Base-by-base conservation (phyloP, 2,888 invertebrate genomes). In the Agapostemon virescens region DNA sequence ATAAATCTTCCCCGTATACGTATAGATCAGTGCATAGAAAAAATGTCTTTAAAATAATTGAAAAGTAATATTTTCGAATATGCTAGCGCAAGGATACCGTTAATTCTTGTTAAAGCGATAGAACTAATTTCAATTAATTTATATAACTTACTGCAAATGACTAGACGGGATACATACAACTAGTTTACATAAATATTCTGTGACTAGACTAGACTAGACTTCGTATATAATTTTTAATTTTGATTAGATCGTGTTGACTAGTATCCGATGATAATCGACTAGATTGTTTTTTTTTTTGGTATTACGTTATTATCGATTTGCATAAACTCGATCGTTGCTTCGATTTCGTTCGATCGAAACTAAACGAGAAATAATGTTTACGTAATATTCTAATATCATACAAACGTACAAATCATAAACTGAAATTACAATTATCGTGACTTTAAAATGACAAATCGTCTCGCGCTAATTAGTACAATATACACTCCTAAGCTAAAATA, bases 191-290 rank as follows among this genome's bases (percentile, higher is more conserved):
- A 83, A 67, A n/a, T 58, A 45, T 40, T 70, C 64, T 49, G 75
- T 70, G 82, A 85, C 72, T 83, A 78, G 79, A 85, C 69, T 36
- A 45, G n/a, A 20, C 2, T 55, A n/a, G 33, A 23, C n/a, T 69
- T 40, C 20, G 17, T 38, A 74, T 20, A 58, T 81, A 30, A 69
- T 49, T 20, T 49, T 49, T 40, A n/a, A 66, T 67, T 69, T 40
- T 61, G 80, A 80, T 73, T 79, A 74, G 67, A 78, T 42, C 11
- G 13, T 20, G 5, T 40, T 63, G 72, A 76, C 75, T 76, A 76
- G 76, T 36, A 52, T 38, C n/a, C 2, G 61, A n/a, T 63, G 17
- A 49, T 23, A 15, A n/a, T 63, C 26, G 70, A 81, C 72, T 72
- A 74, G 52, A 77, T 70, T 64, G 15, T 42, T 38, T 20, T 1